Evolutionary conservation across 1,140 invertebrate genomes (phyloP).

Genomic region (Brachionus rotundiformis): DNA sequence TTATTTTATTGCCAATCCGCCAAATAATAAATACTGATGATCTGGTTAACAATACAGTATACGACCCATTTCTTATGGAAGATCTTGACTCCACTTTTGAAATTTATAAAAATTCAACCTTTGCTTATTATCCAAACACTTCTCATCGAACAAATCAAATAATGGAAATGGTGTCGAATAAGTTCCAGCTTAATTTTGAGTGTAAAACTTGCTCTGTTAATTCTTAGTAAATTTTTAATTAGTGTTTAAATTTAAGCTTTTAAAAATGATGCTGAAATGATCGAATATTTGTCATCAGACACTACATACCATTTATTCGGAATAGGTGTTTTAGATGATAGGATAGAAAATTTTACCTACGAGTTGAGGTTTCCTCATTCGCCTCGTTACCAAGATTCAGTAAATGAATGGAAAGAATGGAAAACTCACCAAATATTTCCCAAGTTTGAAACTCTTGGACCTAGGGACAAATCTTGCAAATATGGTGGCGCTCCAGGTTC

Average conservation of each 20-base stretch:
- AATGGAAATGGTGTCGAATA: conserved; percentile 54
- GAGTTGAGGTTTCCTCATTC: conserved; percentile 70
- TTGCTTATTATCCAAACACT: conserved; percentile 58
- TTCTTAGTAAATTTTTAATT: neutral
- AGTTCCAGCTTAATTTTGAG: conserved; percentile 53
- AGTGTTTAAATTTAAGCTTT: conserved; percentile 57
- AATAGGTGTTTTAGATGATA: conserved; percentile 59
- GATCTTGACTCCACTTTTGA: conserved; percentile 54
- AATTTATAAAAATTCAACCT: conserved; percentile 53
- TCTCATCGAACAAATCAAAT: conserved; percentile 53
- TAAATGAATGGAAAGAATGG: conserved; percentile 67
- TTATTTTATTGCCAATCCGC: conserved; percentile 58
- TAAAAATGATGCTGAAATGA: conserved; percentile 60
- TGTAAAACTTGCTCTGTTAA: conserved; percentile 37
- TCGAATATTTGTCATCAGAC: conserved; percentile 58
- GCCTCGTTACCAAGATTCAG: conserved; percentile 64
- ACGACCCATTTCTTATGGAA: conserved; percentile 55
- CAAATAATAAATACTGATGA: conserved; percentile 55
- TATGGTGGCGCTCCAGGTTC: conserved; percentile 70
- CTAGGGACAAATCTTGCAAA: conserved; percentile 66
- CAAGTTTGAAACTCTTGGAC: conserved; percentile 71
- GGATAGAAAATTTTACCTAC: conserved; percentile 61
- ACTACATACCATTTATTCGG: conserved; percentile 59
- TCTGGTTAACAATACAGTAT: conserved; percentile 55
- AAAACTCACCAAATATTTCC: conserved; percentile 71